Conservation (phyloP, 2,888 invertebrate species). For the Chrysolina oricalcia region DNA sequence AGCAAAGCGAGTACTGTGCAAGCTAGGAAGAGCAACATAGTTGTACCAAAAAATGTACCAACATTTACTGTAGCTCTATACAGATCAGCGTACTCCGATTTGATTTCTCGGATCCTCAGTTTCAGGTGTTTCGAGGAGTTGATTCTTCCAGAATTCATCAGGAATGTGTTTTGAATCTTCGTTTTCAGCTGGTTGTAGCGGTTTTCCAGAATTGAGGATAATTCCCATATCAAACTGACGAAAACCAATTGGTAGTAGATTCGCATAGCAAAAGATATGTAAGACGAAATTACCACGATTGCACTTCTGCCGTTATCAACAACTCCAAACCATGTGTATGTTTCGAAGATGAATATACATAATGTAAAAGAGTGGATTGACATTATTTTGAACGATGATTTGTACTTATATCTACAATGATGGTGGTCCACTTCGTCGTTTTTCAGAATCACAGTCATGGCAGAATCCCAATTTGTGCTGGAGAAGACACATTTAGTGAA, state of each 20-base stretch:
- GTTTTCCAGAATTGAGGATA: background rate
- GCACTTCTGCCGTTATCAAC: background rate
- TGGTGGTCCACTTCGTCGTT: background rate
- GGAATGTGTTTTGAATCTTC: background rate
- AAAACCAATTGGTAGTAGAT: slow-evolving; percentile 11
- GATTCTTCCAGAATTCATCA: background rate
- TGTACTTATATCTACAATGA: too few species aligned
- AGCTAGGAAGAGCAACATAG: background rate
- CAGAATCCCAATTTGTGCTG: background rate
- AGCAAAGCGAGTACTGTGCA: slow-evolving; percentile 10
- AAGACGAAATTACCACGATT: background rate
- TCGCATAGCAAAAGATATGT: background rate
- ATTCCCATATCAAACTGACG: slow-evolving; percentile 19
- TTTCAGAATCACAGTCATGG: background rate
- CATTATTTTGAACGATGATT: background rate
- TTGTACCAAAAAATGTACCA: slow-evolving; percentile 4
- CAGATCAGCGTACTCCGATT: slow-evolving; percentile 1
- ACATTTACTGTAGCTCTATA: background rate
- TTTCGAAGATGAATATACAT: background rate
- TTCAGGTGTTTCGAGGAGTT: background rate
- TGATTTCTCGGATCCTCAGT: slow-evolving; percentile 11
- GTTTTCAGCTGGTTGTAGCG: background rate
- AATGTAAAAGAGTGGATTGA: background rate
- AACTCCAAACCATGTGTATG: background rate
- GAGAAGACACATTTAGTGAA: background rate